Conservation (phyloP, 1,140 invertebrate species). For the Sarcophaga bullata region DNA sequence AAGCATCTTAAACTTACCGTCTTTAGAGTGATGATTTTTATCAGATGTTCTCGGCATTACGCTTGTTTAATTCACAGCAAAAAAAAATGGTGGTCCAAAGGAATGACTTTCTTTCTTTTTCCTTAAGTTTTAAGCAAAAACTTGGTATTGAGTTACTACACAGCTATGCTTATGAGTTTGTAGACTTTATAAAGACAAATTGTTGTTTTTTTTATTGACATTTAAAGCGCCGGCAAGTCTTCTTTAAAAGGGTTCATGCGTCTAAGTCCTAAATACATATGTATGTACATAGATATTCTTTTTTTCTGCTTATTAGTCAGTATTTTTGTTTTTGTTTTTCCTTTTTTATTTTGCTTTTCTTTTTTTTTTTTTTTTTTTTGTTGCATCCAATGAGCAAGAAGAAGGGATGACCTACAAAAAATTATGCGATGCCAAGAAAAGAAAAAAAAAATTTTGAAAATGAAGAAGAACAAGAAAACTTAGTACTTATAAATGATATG, state of each 20-base stretch:
- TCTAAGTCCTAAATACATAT: no score
- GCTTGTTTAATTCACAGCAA: not conserved
- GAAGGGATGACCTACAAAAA: not conserved
- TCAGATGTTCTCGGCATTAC: not conserved
- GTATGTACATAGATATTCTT: no score
- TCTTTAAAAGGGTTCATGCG: not conserved
- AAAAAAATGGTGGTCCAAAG: no score
- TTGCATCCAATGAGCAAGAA: not conserved
- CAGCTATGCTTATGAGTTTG: not conserved
- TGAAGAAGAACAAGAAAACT: no score
- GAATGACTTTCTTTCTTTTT: not conserved
- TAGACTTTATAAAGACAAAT: not conserved
- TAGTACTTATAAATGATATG: not conserved
- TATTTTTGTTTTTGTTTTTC: no score
- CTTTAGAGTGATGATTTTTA: not conserved
- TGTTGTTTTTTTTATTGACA: not conserved
- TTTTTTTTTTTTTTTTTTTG: not conserved
- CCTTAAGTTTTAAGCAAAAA: not conserved
- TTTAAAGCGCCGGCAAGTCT: slow-evolving; percentile 2
- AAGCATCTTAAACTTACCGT: not conserved
- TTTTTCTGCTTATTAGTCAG: no score
- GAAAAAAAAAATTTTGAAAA: slow-evolving; percentile 1
- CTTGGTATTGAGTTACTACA: not conserved
- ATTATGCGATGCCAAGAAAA: not conserved
- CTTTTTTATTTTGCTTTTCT: no score